phyloP scores from a whole-genome alignment of 92 coral and sea anemone species.

The Plumapathes pennacea region DNA sequence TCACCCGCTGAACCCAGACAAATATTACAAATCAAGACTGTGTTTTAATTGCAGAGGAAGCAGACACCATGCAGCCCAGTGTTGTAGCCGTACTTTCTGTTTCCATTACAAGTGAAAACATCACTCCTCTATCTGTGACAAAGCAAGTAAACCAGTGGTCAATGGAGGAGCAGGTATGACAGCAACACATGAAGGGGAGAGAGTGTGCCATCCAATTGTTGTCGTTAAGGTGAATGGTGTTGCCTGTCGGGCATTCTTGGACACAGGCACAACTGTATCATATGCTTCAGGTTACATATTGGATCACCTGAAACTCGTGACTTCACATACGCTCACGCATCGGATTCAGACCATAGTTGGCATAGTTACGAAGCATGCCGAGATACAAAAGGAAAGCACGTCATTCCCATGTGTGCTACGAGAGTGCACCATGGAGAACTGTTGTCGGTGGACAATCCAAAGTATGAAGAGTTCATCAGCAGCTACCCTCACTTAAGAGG shows the following conservation, averaged over 20 bases:
- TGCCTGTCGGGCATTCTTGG: slow-evolving; percentile 57
- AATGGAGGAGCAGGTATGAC: slow-evolving; percentile 20
- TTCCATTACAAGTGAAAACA: slow-evolving; percentile 31
- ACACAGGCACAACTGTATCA: slow-evolving; percentile 59
- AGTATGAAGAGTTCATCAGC: slow-evolving; percentile 36
- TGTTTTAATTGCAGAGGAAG: slow-evolving; percentile 50
- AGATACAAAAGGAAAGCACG: slow-evolving; percentile 39
- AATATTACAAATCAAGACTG: slow-evolving; percentile 3
- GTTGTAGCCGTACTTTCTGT: slow-evolving; percentile 35
- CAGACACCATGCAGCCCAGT: slow-evolving; percentile 25
- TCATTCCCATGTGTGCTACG: slow-evolving; percentile 25
- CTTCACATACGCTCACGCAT: too few relatives aligned
- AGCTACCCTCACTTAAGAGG: slow-evolving; percentile 48
- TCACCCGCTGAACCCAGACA: slow-evolving; percentile 5
- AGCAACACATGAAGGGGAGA: slow-evolving; percentile 30
- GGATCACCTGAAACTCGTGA: too few relatives aligned
- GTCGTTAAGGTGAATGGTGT: slow-evolving; percentile 14
- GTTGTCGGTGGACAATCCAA: slow-evolving; percentile 53
- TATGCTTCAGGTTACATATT: too few relatives aligned
- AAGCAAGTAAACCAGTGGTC: not conserved
- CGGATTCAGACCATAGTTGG: too few relatives aligned
- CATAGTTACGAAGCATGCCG: too few relatives aligned
- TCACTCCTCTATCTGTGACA: slow-evolving; percentile 52
- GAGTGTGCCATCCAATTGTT: slow-evolving; percentile 39
- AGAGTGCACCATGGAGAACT: slow-evolving; percentile 34